A percentile compares a stretch with the other conserved stretches of the same genome.
Conservation (phyloP, 1,140 invertebrate species). For the Ostrea denselamellosa region DNA sequence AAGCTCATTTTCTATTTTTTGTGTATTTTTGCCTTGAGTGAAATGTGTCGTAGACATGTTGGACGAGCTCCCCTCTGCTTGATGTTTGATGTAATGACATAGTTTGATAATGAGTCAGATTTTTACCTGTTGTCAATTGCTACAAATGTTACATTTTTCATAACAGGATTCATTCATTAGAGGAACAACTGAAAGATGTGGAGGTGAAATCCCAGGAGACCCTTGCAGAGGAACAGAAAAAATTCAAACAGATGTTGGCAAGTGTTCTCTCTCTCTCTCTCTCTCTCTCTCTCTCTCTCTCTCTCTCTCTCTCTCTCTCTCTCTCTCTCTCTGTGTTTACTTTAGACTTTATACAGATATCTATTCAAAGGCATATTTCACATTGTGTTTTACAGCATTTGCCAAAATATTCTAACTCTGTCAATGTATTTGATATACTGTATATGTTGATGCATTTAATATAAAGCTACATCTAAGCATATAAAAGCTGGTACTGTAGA, state of each 20-base stretch:
- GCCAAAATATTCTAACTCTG: too few species aligned
- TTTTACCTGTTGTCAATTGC: neutral
- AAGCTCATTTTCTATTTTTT: neutral
- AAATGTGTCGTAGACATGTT: conserved; percentile 2
- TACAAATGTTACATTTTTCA: neutral
- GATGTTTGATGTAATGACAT: neutral
- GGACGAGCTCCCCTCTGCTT: neutral
- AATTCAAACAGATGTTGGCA: conserved; percentile 88
- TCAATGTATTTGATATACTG: too few species aligned
- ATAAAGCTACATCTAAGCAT: too few species aligned
- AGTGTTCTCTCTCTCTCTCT: conserved; percentile 34
- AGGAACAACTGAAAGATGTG: conserved; percentile 93
- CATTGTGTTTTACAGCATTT: too few species aligned
- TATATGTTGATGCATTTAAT: too few species aligned
- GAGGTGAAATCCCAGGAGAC: conserved; percentile 92
- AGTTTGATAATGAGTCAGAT: neutral
- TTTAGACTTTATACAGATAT: too few species aligned
- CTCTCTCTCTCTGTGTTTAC: too few species aligned
- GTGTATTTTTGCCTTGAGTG: conserved; percentile 26
- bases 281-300: neutral
- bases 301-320: neutral
- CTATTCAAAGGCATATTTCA: too few species aligned
- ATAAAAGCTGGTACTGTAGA: too few species aligned
- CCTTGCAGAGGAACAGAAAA: conserved; percentile 89
- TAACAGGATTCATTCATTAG: conserved; percentile 90